A percentile compares a stretch with the other conserved stretches of the same genome.
phyloP scores from a whole-genome alignment of 2,113 vertebrate genomes.

The Chelonoidis abingdonii region DNA sequence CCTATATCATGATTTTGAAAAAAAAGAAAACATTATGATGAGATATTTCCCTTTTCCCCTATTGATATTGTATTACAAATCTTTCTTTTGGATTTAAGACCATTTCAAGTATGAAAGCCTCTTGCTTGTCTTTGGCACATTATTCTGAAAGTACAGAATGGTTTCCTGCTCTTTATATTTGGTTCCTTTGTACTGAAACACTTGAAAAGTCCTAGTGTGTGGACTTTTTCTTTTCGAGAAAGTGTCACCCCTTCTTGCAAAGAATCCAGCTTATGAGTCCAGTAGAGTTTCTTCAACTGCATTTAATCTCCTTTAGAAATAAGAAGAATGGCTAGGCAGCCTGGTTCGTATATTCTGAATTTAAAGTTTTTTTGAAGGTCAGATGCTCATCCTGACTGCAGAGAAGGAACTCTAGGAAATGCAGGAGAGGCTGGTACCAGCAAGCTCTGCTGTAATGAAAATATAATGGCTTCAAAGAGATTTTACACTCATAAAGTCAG shows the following conservation, averaged over 20 bases:
- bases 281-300: slow-evolving; percentile 56
- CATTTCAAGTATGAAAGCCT: slow-evolving; percentile 70
- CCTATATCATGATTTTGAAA: slow-evolving; percentile 32
- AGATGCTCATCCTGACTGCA: slow-evolving; percentile 15
- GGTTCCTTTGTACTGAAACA: slow-evolving; percentile 72
- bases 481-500: not conserved
- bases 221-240: slow-evolving; percentile 68
- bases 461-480: slow-evolving; percentile 12
- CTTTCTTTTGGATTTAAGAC: slow-evolving; percentile 74
- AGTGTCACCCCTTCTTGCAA: slow-evolving; percentile 73
- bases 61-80: slow-evolving; percentile 70
- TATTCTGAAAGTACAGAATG: slow-evolving; percentile 72
- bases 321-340: slow-evolving; percentile 65
- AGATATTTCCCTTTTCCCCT: slow-evolving; percentile 65
- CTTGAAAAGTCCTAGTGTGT: slow-evolving; percentile 75
- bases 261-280: slow-evolving; percentile 63
- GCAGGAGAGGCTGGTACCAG: not conserved
- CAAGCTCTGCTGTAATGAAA: slow-evolving; percentile 13
- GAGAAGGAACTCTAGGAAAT: slow-evolving; percentile 33
- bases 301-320: slow-evolving; percentile 72
- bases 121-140: slow-evolving; percentile 72
- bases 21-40: slow-evolving; percentile 64
- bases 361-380: slow-evolving; percentile 38
- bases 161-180: slow-evolving; percentile 75
- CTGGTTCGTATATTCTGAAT: slow-evolving; percentile 63